Conservation (phyloP, 2,888 invertebrate genomes). For the Agrilus cyanescens region DNA sequence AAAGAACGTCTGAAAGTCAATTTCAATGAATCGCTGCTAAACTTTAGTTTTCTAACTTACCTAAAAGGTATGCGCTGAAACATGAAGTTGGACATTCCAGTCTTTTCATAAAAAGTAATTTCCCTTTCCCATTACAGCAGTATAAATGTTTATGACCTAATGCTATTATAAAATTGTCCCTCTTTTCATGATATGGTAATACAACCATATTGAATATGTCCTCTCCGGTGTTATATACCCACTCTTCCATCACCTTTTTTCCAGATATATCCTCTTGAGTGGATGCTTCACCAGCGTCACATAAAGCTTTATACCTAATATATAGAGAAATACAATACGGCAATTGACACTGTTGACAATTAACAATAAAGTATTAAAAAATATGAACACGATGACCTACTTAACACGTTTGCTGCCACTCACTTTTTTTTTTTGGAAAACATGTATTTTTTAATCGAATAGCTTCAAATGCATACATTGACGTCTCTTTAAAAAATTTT, state of each 20-base stretch:
- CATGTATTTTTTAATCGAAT: too few relatives aligned
- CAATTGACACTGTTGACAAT: too few relatives aligned
- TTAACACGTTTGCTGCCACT: too few relatives aligned
- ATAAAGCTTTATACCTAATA: slow-evolving; percentile 63
- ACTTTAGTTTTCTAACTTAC: slow-evolving; percentile 33
- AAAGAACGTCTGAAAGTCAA: too few relatives aligned
- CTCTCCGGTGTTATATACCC: slow-evolving; percentile 70
- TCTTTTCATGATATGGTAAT: slow-evolving; percentile 37
- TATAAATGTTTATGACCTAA: slow-evolving; percentile 78
- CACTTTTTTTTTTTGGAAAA: too few relatives aligned
- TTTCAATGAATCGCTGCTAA: too few relatives aligned
- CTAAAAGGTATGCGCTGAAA: slow-evolving; percentile 59
- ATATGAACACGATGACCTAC: too few relatives aligned
- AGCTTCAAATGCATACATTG: too few relatives aligned
- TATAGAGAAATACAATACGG: background rate
- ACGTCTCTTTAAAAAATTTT: too few relatives aligned
- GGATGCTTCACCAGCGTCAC: slow-evolving; percentile 55
- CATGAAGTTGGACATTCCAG: slow-evolving; percentile 75
- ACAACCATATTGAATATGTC: slow-evolving; percentile 37
- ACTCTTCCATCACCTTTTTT: slow-evolving; percentile 58
- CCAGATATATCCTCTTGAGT: slow-evolving; percentile 41
- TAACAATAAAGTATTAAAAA: too few relatives aligned
- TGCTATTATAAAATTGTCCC: slow-evolving; percentile 60
- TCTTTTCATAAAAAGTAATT: slow-evolving; percentile 69
- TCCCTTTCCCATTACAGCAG: slow-evolving; percentile 67